Evolutionary conservation across 2,888 invertebrate species (phyloP).

Genomic region (Drosophila testacea): DNA sequence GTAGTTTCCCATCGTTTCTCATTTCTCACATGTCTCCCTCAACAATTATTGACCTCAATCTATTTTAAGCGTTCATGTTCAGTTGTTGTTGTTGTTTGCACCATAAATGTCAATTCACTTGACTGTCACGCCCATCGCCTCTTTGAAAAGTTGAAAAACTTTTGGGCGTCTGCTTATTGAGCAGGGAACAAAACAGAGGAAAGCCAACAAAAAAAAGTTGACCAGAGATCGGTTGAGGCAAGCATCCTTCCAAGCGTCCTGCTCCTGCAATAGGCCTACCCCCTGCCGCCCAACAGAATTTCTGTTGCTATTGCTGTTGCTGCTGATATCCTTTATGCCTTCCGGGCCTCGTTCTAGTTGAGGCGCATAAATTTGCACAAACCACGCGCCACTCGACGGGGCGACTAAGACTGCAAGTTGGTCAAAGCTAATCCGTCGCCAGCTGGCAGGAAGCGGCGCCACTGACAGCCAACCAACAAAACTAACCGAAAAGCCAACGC

Average conservation of each 20-base stretch:
- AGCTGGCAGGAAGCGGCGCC: constrained; percentile 63
- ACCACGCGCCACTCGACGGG: constrained; percentile 41
- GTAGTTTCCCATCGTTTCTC: constrained; percentile 9
- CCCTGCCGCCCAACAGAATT: neutral
- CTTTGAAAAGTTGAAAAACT: constrained; percentile 40
- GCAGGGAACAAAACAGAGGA: constrained; percentile 18
- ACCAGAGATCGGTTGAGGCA: constrained; percentile 58
- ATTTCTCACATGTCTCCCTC: constrained; percentile 43
- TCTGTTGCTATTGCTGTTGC: neutral
- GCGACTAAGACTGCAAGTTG: constrained; percentile 38
- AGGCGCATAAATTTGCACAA: constrained; percentile 67
- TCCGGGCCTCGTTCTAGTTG: constrained; percentile 42
- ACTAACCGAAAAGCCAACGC: constrained; percentile 58
- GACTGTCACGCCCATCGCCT: constrained; percentile 27
- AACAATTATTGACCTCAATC: constrained; percentile 72
- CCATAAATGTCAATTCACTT: constrained; percentile 49
- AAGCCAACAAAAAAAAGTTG: constrained; percentile 26
- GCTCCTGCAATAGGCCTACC: constrained; percentile 6
- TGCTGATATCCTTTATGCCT: constrained; percentile 69
- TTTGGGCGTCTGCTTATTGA: constrained; percentile 45
- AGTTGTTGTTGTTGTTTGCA: neutral
- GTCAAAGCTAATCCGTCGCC: constrained; percentile 60
- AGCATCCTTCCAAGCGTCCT: constrained; percentile 21
- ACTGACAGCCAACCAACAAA: constrained; percentile 56
- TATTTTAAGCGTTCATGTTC: constrained; percentile 60